Conservation (phyloP, 1,140 invertebrate genomes). For the Lepidurus arcticus region DNA sequence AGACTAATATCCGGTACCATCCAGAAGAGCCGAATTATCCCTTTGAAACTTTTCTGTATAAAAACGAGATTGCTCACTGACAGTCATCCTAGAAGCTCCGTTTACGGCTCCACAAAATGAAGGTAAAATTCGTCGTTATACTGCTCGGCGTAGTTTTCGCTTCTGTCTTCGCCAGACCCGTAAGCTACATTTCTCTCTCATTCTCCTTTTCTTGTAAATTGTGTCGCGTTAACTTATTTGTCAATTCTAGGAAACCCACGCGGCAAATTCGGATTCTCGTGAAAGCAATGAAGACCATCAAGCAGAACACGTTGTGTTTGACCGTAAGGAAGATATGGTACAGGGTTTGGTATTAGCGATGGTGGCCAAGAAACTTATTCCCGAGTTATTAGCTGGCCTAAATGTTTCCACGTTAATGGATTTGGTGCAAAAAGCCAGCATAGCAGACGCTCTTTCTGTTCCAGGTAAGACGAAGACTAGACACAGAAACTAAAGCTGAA, state of each 20-base stretch:
- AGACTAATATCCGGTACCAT: neutral
- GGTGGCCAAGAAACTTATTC: conserved; percentile 25
- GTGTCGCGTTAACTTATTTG: neutral
- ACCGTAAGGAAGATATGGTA: neutral
- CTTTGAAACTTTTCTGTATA: neutral
- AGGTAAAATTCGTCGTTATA: neutral
- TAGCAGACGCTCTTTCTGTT: conserved; percentile 30
- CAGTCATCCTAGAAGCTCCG: neutral
- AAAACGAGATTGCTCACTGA: neutral
- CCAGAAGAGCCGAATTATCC: neutral
- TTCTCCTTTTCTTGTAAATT: neutral
- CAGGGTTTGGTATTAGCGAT: neutral
- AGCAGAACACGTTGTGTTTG: conserved; percentile 1
- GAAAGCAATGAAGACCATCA: neutral
- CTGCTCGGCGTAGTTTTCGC: neutral
- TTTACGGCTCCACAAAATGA: neutral
- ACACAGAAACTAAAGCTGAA: neutral
- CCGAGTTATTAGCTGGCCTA: neutral
- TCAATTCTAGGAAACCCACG: neutral
- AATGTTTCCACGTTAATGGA: conserved; percentile 31
- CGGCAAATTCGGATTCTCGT: neutral
- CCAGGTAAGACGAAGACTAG: conserved; percentile 24
- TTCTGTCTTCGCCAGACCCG: conserved; percentile 7
- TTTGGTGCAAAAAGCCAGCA: conserved; percentile 29
- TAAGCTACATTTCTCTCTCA: neutral